Conservation (phyloP, 92 coral and sea anemone species). For the Paragorgia papillata region DNA sequence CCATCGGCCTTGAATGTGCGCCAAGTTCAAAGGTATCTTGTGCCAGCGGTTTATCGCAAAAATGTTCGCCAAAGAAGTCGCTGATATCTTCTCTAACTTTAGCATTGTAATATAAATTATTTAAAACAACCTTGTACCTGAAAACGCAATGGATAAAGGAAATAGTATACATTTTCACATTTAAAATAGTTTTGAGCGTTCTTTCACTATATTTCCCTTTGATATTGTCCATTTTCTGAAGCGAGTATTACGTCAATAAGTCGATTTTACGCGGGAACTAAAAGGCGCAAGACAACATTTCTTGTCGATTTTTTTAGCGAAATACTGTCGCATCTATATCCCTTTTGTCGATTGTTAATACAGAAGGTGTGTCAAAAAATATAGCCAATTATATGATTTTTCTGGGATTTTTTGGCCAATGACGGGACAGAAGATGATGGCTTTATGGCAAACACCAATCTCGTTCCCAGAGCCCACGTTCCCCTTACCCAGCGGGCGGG, state of each 20-base stretch:
- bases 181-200: neutral
- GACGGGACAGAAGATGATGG: neutral
- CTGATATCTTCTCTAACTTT: neutral
- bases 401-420: neutral
- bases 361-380: neutral
- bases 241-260: neutral
- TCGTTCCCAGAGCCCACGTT: too few species aligned
- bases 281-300: neutral
- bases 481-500: too few species aligned
- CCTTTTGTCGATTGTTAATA: neutral
- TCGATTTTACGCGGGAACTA: neutral
- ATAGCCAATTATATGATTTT: conserved; percentile 7
- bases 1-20: too few species aligned
- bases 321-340: too few species aligned
- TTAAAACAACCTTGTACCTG: neutral
- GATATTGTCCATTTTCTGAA: neutral
- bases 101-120: neutral
- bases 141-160: neutral
- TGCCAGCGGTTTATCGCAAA: conserved; percentile 6
- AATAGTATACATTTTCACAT: neutral
- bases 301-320: too few species aligned
- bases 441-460: neutral
- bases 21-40: neutral
- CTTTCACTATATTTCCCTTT: neutral
- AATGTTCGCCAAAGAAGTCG: neutral